A percentile compares a stretch with the other conserved stretches of the same genome.
These are phyloP conservation scores for Melanotus villosus DNA, from an alignment of 2,888 invertebrate genomes.

Conservation along the genomic window DNA sequence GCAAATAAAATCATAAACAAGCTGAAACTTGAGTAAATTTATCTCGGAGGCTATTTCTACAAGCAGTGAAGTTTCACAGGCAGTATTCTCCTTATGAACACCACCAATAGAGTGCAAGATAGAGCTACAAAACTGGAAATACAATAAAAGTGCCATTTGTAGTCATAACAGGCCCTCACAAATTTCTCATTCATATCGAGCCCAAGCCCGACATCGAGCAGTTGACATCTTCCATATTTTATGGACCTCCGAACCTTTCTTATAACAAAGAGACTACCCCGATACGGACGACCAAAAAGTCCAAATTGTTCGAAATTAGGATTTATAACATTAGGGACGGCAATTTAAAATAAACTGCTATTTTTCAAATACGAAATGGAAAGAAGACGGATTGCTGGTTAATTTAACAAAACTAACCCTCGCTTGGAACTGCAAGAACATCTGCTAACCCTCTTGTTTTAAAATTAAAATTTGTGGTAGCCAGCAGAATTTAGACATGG, in stretches of 20 bases:
- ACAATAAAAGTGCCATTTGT: slow-evolving; percentile 31
- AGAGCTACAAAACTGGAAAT: slow-evolving; percentile 5
- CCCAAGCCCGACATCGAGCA: slow-evolving; percentile 25
- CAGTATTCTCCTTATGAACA: neutral
- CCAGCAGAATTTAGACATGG: slow-evolving; percentile 20
- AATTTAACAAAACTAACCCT: slow-evolving; percentile 1
- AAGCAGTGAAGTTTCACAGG: neutral
- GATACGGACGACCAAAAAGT: slow-evolving; percentile 1
- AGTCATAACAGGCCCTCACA: slow-evolving; percentile 28
- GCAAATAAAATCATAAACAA: no score
- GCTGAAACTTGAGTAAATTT: no score
- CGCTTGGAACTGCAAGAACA: slow-evolving; percentile 28
- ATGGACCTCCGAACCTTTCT: slow-evolving; percentile 19
- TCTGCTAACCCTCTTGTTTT: slow-evolving; percentile 31
- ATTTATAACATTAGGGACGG: slow-evolving; percentile 16
- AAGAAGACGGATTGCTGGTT: slow-evolving; percentile 13
- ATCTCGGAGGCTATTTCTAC: neutral
- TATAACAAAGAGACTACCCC: slow-evolving; percentile 25
- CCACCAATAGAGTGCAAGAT: neutral
- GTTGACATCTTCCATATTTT: slow-evolving; percentile 39
- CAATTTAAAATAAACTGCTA: slow-evolving; percentile 25
- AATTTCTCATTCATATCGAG: slow-evolving; percentile 38
- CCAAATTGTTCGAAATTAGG: slow-evolving; percentile 17
- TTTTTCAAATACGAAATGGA: slow-evolving; percentile 9
- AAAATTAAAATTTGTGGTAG: slow-evolving; percentile 28